These are phyloP conservation scores for Nycticorax nycticorax DNA, from an alignment of 2,113 vertebrate species.

Conservation along the genomic window DNA sequence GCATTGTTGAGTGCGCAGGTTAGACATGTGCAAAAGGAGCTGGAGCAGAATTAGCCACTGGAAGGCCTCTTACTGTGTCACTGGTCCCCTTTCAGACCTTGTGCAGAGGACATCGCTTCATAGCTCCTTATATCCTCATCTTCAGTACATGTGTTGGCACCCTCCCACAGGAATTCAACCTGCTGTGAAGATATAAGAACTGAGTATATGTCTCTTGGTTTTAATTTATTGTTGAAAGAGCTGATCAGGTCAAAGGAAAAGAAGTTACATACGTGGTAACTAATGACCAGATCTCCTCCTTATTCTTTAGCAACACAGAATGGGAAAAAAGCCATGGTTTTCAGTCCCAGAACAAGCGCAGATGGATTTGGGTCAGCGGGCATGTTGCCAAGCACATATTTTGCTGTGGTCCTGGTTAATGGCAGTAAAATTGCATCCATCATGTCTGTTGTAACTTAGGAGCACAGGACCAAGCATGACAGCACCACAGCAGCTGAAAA, in stretches of 20 bases:
- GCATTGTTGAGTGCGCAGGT: background rate
- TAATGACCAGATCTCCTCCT: background rate
- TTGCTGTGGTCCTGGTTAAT: background rate
- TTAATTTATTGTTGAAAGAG: background rate
- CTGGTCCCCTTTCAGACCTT: background rate
- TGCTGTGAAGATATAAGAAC: background rate
- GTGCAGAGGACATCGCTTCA: background rate
- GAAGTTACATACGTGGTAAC: accelerated
- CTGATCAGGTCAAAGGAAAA: background rate
- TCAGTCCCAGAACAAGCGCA: background rate
- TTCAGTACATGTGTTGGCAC: background rate
- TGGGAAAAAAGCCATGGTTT: background rate
- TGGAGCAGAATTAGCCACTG: background rate
- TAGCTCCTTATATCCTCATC: background rate
- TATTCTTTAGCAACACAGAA: background rate
- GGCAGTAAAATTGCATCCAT: background rate
- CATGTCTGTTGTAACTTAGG: background rate
- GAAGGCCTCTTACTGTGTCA: background rate
- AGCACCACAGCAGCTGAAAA: background rate
- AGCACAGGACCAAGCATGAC: background rate
- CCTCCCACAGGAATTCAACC: background rate
- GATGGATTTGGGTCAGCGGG: background rate
- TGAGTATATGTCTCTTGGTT: no score
- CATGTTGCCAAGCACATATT: background rate
- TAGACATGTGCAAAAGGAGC: background rate